Evolutionary conservation across 2,797 vertebrate genomes (phyloP).

Genomic region (Typhlichthys eigenmanni): DNA sequence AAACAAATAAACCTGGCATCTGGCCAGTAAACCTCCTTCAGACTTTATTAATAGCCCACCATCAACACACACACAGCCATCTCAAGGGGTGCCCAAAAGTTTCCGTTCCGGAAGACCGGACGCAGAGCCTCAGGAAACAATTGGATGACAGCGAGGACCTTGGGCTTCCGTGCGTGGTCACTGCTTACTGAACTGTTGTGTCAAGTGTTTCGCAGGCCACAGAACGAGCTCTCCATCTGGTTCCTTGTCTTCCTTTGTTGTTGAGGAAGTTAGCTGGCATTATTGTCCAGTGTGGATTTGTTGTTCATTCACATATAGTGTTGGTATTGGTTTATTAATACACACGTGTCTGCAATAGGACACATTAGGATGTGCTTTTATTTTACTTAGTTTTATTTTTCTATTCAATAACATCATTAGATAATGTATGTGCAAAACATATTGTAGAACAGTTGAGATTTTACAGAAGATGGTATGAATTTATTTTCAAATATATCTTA

Average conservation of each 20-base stretch:
- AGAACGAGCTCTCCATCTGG: constrained; percentile 68
- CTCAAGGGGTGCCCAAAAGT: constrained; percentile 66
- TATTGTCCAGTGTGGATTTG: constrained; percentile 43
- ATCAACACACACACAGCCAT: constrained; percentile 26
- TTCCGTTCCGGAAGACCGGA: constrained; percentile 64
- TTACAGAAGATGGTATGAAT: too few relatives aligned
- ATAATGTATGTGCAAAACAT: neutral
- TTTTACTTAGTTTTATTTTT: constrained; percentile 10
- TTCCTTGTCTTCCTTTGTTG: constrained; percentile 70
- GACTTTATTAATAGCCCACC: constrained; percentile 28
- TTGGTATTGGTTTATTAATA: constrained; percentile 47
- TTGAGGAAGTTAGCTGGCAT: constrained; percentile 55
- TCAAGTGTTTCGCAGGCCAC: constrained; percentile 34
- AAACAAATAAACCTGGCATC: constrained; percentile 50
- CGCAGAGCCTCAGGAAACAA: constrained; percentile 74
- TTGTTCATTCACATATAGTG: constrained; percentile 40
- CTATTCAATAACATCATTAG: neutral
- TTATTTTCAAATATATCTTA: too few relatives aligned
- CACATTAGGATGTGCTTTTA: constrained; percentile 21
- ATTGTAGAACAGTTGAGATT: too few relatives aligned
- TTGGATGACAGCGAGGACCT: constrained; percentile 65
- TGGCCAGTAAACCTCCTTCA: constrained; percentile 49
- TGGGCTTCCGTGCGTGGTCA: constrained; percentile 30
- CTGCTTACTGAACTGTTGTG: constrained; percentile 35
- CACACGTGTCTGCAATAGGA: constrained; percentile 4